Evolutionary conservation across 2,113 vertebrate species (phyloP), one percentile per base, ranked within the genome.

Genomic region (Glaucomys volans): DNA sequence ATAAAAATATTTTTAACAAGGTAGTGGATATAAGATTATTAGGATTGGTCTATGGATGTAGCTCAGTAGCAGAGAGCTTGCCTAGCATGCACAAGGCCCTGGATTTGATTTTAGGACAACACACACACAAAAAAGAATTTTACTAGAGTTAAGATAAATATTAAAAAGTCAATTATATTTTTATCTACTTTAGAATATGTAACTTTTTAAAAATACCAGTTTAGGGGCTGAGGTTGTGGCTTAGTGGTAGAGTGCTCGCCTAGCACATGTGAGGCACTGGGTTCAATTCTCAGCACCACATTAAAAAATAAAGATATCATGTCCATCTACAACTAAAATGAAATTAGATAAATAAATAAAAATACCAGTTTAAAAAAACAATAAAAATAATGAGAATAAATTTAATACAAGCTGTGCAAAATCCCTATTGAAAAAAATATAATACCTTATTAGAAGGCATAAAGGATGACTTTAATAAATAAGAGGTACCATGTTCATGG

Each of bases 341-440:
- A 3, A 14, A 13, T 52, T 52, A 52, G 13, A 52, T 52, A 52
- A 52, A 52, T 52, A 44, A 44, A 59, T 64, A 14, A 86, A 97
- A 77, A 90, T 79, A 77, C 2, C 42, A 75, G 28, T 71, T 44
- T 57, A 20, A 66, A 91, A 94, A 90, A 24, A 75, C 10, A 96
- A 44, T 64, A 64, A 47, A 59, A 42, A 80, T 54, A 50, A 32
- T 35, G 9, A 83, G 47, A 93, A 85, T 74, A 80, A n/a, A 24
- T 42, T 66, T 77, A 67, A 66, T 28, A 92, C 90, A 94, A 79
- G 2, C 18, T 96, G 85, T 94, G 44, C 32, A 81, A 92, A 35
- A n/a, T 74, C n/a, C 80, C 64, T 64, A 50, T 87, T 16, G 77
- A 90, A 24, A 94, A 92, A 96, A 86, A 59, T 47, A 40, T 42